These are phyloP conservation scores for Leontocebus nigricollis DNA, from an alignment of 2,797 vertebrate species.

Conservation along the genomic window DNA sequence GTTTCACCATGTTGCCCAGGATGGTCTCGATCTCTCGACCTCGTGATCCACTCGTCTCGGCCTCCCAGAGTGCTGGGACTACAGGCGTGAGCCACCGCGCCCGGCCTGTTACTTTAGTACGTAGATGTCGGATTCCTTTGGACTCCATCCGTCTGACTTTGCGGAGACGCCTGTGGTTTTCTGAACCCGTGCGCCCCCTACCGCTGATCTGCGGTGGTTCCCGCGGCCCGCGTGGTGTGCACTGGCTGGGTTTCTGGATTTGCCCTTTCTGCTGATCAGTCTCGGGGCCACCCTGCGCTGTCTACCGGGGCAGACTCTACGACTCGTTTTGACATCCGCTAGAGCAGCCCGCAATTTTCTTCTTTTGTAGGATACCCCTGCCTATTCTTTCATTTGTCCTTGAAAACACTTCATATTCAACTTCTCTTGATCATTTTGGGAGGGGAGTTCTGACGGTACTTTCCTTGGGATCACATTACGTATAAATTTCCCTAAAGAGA, in stretches of 20 bases:
- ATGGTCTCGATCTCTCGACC: too few species aligned
- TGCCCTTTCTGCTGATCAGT: not conserved
- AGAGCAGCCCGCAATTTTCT: not conserved
- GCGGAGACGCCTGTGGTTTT: not conserved
- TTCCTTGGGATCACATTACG: not conserved
- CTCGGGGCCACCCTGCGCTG: fast-evolving
- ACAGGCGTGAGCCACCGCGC: too few species aligned
- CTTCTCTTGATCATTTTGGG: not conserved
- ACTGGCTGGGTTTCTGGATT: not conserved
- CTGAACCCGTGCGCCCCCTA: not conserved
- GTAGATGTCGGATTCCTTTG: not conserved
- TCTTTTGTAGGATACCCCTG: not conserved
- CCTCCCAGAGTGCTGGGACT: too few species aligned
- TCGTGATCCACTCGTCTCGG: too few species aligned
- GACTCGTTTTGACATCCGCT: not conserved
- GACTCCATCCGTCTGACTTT: not conserved
- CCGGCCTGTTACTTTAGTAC: not conserved
- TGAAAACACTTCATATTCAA: not conserved
- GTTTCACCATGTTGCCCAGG: too few species aligned
- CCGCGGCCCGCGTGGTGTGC: not conserved
- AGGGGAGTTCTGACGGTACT: not conserved
- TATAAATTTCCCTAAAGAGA: not conserved
- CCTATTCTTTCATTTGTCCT: not conserved
- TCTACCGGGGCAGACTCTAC: not conserved
- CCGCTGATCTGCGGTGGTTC: not conserved